Conservation (phyloP, 2,797 vertebrate genomes). For the Denticeps clupeoides region DNA sequence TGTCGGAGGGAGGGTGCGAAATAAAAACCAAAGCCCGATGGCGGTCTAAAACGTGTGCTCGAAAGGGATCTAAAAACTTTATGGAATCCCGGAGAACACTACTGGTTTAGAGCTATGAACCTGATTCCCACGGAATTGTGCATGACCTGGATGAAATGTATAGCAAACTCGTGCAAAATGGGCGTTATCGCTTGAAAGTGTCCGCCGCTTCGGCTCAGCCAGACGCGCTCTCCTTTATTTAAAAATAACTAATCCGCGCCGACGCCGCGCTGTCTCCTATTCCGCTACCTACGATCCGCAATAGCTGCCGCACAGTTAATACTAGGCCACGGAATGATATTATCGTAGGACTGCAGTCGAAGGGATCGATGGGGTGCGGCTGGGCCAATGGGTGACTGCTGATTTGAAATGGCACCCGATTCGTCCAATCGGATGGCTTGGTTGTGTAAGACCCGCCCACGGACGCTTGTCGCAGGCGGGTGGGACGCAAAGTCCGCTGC, state of each 20-base stretch:
- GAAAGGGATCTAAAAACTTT: neutral
- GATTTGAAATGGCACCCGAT: slow-evolving; percentile 1
- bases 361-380: slow-evolving; percentile 1
- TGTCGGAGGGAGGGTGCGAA: no score
- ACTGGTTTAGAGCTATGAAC: slow-evolving; percentile 5
- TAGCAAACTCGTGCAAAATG: no score
- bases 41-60: no score
- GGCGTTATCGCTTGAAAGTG: no score
- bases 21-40: no score
- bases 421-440: slow-evolving; percentile 25
- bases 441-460: slow-evolving; percentile 23
- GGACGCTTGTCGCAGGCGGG: slow-evolving; percentile 26
- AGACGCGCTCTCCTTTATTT: neutral
- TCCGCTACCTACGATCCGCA: slow-evolving; percentile 18
- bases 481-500: slow-evolving; percentile 6
- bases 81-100: neutral
- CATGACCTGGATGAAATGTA: slow-evolving; percentile 28
- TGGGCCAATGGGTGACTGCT: slow-evolving; percentile 30
- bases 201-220: no score
- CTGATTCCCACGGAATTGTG: slow-evolving; percentile 20
- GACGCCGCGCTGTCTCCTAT: slow-evolving; percentile 22
- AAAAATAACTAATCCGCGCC: neutral
- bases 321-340: slow-evolving; percentile 34
- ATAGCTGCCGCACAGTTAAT: slow-evolving; percentile 34
- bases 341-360: slow-evolving; percentile 28